Percentiles rank a stretch among this genome's conserved stretches.
Conservation (phyloP, 2,888 invertebrate genomes). For the Andrena chrysosceles region DNA sequence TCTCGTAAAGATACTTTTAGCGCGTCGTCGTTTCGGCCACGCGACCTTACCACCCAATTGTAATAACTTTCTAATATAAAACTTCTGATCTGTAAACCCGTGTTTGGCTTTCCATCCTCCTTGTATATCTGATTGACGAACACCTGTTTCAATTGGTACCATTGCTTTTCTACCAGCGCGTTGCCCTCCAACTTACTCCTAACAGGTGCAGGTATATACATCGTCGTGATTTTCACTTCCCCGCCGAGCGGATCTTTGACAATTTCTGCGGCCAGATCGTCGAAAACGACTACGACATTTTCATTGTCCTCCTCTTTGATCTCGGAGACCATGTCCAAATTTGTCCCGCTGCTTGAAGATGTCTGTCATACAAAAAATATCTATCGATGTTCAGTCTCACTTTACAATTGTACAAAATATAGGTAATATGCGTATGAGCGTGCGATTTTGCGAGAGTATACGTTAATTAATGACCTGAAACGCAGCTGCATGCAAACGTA, state of each 20-base stretch:
- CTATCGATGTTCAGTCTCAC: conserved; percentile 49
- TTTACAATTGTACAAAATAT: conserved; percentile 31
- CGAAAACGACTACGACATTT: conserved; percentile 60
- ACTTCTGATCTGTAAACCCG: conserved; percentile 70
- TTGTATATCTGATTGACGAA: conserved; percentile 77
- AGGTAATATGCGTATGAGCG: conserved; percentile 14
- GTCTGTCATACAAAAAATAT: conserved; percentile 66
- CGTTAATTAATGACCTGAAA: background rate
- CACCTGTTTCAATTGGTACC: conserved; percentile 77
- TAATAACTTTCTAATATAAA: conserved; percentile 70
- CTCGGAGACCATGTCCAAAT: conserved; percentile 53
- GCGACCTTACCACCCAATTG: conserved; percentile 71
- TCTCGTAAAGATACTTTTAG: conserved; percentile 54
- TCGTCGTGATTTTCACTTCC: conserved; percentile 62
- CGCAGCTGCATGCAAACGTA: background rate
- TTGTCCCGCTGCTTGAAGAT: conserved; percentile 54
- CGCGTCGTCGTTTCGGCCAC: conserved; percentile 57
- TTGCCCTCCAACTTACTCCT: conserved; percentile 27
- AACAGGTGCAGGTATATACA: background rate
- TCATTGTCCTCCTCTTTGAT: conserved; percentile 50
- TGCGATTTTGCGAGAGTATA: conserved; percentile 14
- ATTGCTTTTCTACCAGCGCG: conserved; percentile 72
- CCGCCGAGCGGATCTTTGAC: conserved; percentile 62
- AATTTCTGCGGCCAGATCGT: conserved; percentile 70
- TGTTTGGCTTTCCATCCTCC: conserved; percentile 61